phyloP scores from a whole-genome alignment of 2,888 invertebrate genomes.

The Escarpia spicata region DNA sequence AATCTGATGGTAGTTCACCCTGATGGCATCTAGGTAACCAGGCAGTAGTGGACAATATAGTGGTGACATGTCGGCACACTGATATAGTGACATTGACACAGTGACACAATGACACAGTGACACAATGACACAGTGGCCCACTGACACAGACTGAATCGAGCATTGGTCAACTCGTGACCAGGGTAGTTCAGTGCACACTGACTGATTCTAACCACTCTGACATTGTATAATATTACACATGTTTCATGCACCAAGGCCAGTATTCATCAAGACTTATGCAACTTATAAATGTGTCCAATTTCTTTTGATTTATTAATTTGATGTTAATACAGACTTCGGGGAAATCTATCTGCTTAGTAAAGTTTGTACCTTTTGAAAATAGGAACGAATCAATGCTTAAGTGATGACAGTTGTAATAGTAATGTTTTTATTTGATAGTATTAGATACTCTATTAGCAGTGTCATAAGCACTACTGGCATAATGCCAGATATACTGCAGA shows the following conservation, averaged over 20 bases:
- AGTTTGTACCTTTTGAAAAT: neutral
- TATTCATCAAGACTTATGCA: neutral
- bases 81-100: neutral
- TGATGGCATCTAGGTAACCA: neutral
- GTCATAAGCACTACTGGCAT: too few species aligned
- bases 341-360: neutral
- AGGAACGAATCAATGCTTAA: neutral
- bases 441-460: neutral
- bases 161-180: neutral
- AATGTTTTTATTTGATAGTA: neutral
- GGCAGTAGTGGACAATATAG: neutral
- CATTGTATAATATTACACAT: too few species aligned
- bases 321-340: too few species aligned
- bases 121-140: neutral
- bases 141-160: neutral
- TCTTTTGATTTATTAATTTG: too few species aligned
- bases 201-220: neutral
- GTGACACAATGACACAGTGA: neutral
- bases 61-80: neutral
- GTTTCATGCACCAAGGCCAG: neutral
- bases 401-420: neutral
- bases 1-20: neutral
- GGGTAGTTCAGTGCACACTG: neutral
- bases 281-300: neutral
- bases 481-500: neutral